Base-by-base conservation (phyloP, 2,888 invertebrate genomes). In the Leucoma salicis region DNA sequence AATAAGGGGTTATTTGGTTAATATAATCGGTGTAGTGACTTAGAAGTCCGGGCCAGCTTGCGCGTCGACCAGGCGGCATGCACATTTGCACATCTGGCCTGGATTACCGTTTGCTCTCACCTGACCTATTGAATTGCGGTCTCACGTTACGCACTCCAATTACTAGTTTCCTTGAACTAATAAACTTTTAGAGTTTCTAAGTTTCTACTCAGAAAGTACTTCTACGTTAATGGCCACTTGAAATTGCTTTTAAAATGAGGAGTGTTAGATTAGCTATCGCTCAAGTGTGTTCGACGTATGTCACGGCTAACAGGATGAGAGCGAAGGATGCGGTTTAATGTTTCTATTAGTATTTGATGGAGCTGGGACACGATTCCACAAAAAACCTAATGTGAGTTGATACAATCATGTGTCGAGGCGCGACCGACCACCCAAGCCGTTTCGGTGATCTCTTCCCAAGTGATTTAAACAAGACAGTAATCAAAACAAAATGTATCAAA, bases 1-100 rank as follows among this genome's bases (percentile, higher is more conserved):
- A 69, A 75, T 78, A 79, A 53, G 68, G 53, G 69, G 62, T 53
- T 70, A 65, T 75, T 75, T 77, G 71, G 72, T 61, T 72, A 81
- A 75, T 72, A 78, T 83, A 77, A 82, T 82, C 79, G 76, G 87
- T 83, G 83, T 79, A 89, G 68, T 84, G 88, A 71, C 51, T 86
- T 83, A 88, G 85, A 88, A 89, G 83, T 78, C 87, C 87, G 83
- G 78, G 60, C 52, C 53, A 54, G 36, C 12, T 47, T 63, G 62
- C 71, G 25, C 55, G 43, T 52, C 75, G 68, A 63, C 57, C 72
- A 68, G 46, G 33, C 41, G 64, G 53, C 36, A 13, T 10, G 29
- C 67, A 62, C 85, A 86, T 75, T 76, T 10, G 29, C 67, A 62
- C 85, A 86, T 75, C 76, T 86, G 86, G 78, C 70, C 72, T 65